These are phyloP conservation scores for Phyllopteryx taeniolatus DNA, from an alignment of 2,113 vertebrate species.

Conservation along the genomic window DNA sequence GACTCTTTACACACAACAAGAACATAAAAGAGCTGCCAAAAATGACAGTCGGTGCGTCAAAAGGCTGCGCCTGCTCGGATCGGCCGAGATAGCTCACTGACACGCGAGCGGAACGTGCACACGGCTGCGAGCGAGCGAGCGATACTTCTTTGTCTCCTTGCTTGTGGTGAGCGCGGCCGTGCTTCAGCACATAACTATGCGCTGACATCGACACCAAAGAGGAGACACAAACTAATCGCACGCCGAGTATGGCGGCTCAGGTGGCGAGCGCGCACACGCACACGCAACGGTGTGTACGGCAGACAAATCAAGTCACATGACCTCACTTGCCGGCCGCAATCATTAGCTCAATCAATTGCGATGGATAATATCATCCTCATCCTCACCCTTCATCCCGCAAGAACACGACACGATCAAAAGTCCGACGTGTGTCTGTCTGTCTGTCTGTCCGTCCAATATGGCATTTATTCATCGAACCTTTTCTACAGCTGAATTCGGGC, in stretches of 20 bases:
- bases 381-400: too few relatives aligned
- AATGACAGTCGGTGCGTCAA: too few relatives aligned
- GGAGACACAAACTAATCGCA: slow-evolving; percentile 48
- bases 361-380: too few relatives aligned
- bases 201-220: slow-evolving; percentile 64
- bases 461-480: too few relatives aligned
- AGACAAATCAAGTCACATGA: not conserved
- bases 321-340: not conserved
- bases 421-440: too few relatives aligned
- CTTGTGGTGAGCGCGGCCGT: slow-evolving; percentile 7
- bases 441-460: too few relatives aligned
- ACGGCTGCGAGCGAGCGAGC: slow-evolving; percentile 1
- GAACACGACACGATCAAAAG: too few relatives aligned
- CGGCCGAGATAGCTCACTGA: too few relatives aligned
- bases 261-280: slow-evolving; percentile 16
- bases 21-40: too few relatives aligned
- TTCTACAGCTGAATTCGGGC: too few relatives aligned
- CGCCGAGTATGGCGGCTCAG: slow-evolving; percentile 70
- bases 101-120: slow-evolving; percentile 15
- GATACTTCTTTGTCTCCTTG: slow-evolving; percentile 40
- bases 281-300: not conserved
- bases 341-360: too few relatives aligned
- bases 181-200: slow-evolving; percentile 64
- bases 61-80: too few relatives aligned
- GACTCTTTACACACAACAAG: not conserved